A percentile compares a stretch with the other conserved stretches of the same genome.
Evolutionary conservation across 1,140 invertebrate genomes (phyloP).

Genomic region (Patella vulgata): DNA sequence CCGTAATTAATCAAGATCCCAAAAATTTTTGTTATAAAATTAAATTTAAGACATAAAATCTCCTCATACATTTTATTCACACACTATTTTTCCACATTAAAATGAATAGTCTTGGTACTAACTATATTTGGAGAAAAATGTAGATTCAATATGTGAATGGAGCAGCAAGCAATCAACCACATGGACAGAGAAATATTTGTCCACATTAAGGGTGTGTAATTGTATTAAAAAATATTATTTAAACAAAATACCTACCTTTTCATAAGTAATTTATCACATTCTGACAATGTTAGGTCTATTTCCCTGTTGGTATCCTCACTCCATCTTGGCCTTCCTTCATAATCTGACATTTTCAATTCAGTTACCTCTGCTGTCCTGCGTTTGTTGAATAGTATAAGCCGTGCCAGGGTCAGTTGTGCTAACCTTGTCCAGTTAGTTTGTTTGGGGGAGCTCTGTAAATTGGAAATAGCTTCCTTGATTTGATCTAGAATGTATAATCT

Average conservation of each 20-base stretch:
- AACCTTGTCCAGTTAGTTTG: conserved; percentile 3
- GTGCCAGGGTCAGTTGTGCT: conserved; percentile 13
- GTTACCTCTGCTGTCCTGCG: conserved; percentile 22
- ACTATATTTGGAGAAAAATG: no score
- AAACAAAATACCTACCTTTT: conserved; percentile 13
- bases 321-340: conserved; percentile 16
- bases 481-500: conserved; percentile 4
- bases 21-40: no score
- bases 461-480: background rate
- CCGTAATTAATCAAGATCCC: no score
- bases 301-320: conserved; percentile 9
- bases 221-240: background rate
- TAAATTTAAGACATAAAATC: no score
- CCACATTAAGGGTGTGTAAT: no score
- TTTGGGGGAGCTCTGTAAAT: conserved; percentile 1
- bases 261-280: conserved; percentile 7
- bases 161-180: no score
- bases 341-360: conserved; percentile 23
- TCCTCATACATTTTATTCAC: no score
- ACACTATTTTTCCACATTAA: no score
- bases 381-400: conserved; percentile 27
- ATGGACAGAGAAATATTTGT: no score
- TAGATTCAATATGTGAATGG: no score
- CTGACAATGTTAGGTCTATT: conserved; percentile 18
- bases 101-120: no score